Evolutionary conservation across 2,888 invertebrate species (phyloP), one percentile per base, ranked within the genome.

Genomic region (Blera fallax): DNA sequence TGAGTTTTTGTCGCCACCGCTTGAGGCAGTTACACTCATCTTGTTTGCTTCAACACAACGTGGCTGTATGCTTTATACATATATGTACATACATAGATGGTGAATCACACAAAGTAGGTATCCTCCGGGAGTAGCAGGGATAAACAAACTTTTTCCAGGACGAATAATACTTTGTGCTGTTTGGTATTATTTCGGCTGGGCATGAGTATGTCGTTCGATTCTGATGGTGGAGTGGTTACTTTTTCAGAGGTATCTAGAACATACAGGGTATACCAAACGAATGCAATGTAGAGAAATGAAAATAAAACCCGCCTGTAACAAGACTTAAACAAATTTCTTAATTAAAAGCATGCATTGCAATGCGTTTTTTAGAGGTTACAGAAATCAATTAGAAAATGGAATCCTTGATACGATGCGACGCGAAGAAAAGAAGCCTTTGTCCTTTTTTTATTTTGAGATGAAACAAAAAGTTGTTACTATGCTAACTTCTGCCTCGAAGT

Each of bases 1-100:
- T 74, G 69, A 52, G 64, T 48, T 70, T 72, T 72, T 78, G 45
- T 60, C 52, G 29, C 37, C 32, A 11, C 43, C 48, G 40, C 70
- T 62, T 21, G 69, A 21, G 70, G 82, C 64, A 50, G 56, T 70
- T 40, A 70, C 48, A 82, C 54, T n/a, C n/a, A 52, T 40, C 70
- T 76, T 82, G 70, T 82, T 82, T 76, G 37, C 45, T 58, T 32
- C 4, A 16, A 37, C n/a, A 32, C 69, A 54, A 40, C 29, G 40
- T 24, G n/a, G 11, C 14, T 52, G 52, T 34, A 18, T 69, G 40
- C 18, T 43, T 40, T 54, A 14, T 40, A 16, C 52, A 14, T 40
- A 16, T 29, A 8, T 27, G 40, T n/a, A n/a, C n/a, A n/a, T 54
- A 14, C 29, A 16, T 29, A 8, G 16, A 29, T 18, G 54, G 54